A percentile compares a stretch with the other conserved stretches of the same genome.
Conservation (phyloP, 2,113 vertebrate species). For the Phocoena phocoena region DNA sequence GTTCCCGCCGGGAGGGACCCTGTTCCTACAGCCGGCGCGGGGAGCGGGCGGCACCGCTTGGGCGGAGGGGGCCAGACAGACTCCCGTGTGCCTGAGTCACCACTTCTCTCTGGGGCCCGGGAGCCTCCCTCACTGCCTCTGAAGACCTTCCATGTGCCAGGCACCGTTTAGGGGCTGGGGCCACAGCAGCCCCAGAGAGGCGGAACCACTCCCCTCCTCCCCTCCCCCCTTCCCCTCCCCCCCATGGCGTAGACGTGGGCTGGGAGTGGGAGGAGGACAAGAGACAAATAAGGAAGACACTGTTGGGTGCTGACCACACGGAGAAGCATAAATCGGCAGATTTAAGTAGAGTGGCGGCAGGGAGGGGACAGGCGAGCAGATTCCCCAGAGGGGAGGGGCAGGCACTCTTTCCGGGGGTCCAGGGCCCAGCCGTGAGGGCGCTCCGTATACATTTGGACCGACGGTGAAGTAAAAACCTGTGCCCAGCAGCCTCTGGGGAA, state of each 20-base stretch:
- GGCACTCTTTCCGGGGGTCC: background rate
- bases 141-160: background rate
- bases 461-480: accelerated
- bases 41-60: background rate
- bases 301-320: accelerated
- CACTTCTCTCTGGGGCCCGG: background rate
- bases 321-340: background rate
- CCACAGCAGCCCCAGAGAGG: background rate
- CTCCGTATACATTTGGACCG: background rate
- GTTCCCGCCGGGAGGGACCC: background rate
- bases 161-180: background rate
- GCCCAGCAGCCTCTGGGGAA: background rate
- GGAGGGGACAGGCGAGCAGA: background rate
- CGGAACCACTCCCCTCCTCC: background rate
- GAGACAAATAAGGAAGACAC: too few relatives aligned
- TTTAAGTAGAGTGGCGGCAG: background rate
- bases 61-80: background rate
- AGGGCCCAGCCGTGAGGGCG: background rate
- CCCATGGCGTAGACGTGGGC: accelerated
- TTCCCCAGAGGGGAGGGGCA: background rate
- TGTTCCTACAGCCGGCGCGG: background rate
- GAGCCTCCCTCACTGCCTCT: background rate
- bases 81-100: background rate
- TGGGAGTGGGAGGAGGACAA: too few relatives aligned
- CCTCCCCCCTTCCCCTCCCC: too few relatives aligned